Conservation (phyloP, 1,140 invertebrate species). For the Drosophila kikkawai region DNA sequence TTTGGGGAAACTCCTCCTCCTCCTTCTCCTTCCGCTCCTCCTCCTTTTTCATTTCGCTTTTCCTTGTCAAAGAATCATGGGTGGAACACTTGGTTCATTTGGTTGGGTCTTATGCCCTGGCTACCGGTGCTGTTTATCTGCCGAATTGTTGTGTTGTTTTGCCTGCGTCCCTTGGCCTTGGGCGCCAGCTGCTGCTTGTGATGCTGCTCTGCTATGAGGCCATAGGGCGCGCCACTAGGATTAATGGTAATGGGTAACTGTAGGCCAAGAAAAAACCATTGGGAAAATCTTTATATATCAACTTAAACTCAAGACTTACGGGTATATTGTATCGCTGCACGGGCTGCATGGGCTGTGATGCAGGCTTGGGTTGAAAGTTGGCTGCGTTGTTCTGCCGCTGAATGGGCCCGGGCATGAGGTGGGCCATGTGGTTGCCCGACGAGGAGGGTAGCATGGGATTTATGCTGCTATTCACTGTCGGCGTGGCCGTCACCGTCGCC, state of each 20-base stretch:
- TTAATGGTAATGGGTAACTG: slow-evolving; percentile 66
- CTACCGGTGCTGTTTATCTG: slow-evolving; percentile 37
- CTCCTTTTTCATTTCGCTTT: neutral
- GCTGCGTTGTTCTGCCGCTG: slow-evolving; percentile 35
- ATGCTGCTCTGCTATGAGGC: slow-evolving; percentile 54
- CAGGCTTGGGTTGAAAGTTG: slow-evolving; percentile 25
- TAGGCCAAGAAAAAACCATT: neutral
- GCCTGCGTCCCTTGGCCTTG: slow-evolving; percentile 47
- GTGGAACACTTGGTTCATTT: slow-evolving; percentile 56
- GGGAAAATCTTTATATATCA: too few species aligned
- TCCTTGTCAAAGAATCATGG: slow-evolving; percentile 42
- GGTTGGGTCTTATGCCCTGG: slow-evolving; percentile 50
- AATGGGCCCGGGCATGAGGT: slow-evolving; percentile 20
- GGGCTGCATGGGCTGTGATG: slow-evolving; percentile 15
- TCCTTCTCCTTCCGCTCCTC: neutral
- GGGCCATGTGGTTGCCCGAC: slow-evolving; percentile 39
- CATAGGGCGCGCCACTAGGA: slow-evolving; percentile 26
- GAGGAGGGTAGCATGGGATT: slow-evolving; percentile 41
- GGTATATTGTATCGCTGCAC: slow-evolving; percentile 67
- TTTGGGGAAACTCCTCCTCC: neutral
- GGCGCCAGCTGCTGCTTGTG: slow-evolving; percentile 49
- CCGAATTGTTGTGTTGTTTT: slow-evolving; percentile 31
- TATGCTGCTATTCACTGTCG: slow-evolving; percentile 20
- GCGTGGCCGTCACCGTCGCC: slow-evolving; percentile 25
- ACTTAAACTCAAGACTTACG: slow-evolving; percentile 21